Percentiles rank a stretch among this genome's conserved stretches.
Conservation (phyloP, 2,797 vertebrate species). For the Coluber constrictor region DNA sequence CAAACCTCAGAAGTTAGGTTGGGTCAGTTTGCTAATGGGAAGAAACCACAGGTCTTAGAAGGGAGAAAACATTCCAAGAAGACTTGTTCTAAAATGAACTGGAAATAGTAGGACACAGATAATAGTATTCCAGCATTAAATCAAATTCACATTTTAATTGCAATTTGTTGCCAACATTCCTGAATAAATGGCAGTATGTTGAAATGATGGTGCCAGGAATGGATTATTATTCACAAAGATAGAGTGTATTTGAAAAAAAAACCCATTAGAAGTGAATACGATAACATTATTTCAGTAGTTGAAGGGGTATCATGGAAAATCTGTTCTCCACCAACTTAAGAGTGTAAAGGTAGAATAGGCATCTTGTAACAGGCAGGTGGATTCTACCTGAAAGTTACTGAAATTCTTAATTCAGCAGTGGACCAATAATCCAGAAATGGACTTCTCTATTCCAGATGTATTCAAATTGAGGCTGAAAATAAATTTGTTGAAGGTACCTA, state of each 20-base stretch:
- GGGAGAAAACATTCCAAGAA: neutral
- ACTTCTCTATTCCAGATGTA: neutral
- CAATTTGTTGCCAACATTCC: neutral
- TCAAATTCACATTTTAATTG: slow-evolving; percentile 12
- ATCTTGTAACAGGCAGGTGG: neutral
- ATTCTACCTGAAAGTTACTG: neutral
- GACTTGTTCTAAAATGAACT: neutral
- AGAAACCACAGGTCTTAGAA: neutral
- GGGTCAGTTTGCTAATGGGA: neutral
- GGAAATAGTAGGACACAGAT: neutral
- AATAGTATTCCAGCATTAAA: neutral
- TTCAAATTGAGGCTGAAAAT: neutral
- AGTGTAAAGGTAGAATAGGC: neutral
- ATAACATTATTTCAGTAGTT: neutral
- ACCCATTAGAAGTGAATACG: neutral
- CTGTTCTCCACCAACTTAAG: neutral
- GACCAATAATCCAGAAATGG: neutral
- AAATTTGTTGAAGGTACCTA: neutral
- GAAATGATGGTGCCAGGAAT: neutral
- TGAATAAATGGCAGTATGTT: neutral
- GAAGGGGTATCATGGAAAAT: neutral
- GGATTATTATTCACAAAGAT: neutral
- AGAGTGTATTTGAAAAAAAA: neutral
- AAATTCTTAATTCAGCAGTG: neutral
- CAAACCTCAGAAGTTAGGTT: neutral